A percentile compares a stretch with the other conserved stretches of the same genome.
Conservation (phyloP, 2,113 vertebrate genomes). For the Sciurus niger region DNA sequence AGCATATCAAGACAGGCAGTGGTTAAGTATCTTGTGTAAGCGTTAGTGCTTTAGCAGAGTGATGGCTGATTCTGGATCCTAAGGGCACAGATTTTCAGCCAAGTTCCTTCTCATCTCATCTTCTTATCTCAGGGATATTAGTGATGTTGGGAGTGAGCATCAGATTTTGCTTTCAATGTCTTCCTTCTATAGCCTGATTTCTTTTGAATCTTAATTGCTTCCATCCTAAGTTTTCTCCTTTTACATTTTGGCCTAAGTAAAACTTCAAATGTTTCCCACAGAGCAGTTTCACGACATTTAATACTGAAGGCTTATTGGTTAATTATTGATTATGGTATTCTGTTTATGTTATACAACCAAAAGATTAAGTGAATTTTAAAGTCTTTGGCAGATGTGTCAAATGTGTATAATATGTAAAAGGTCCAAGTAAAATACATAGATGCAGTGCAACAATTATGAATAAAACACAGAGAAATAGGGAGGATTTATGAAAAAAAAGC, state of each 20-base stretch:
- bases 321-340: slow-evolving; percentile 17
- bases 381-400: slow-evolving; percentile 3
- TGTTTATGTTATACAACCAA: neutral
- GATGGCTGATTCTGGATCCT: neutral
- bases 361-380: neutral
- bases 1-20: neutral
- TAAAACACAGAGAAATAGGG: neutral
- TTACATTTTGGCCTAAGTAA: neutral
- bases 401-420: slow-evolving; percentile 10
- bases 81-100: neutral
- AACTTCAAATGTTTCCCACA: neutral
- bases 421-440: neutral
- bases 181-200: neutral
- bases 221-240: neutral
- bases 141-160: neutral
- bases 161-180: neutral
- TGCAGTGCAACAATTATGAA: slow-evolving; percentile 22
- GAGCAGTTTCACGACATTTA: neutral
- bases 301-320: neutral
- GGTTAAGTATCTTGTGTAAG: neutral
- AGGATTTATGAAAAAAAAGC: slow-evolving; percentile 36
- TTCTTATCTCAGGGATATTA: neutral
- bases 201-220: neutral
- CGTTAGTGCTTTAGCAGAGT: neutral
- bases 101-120: neutral